A percentile compares a stretch with the other conserved stretches of the same genome.
Conservation (phyloP, 2,113 vertebrate species). For the Laticauda laticaudata region DNA sequence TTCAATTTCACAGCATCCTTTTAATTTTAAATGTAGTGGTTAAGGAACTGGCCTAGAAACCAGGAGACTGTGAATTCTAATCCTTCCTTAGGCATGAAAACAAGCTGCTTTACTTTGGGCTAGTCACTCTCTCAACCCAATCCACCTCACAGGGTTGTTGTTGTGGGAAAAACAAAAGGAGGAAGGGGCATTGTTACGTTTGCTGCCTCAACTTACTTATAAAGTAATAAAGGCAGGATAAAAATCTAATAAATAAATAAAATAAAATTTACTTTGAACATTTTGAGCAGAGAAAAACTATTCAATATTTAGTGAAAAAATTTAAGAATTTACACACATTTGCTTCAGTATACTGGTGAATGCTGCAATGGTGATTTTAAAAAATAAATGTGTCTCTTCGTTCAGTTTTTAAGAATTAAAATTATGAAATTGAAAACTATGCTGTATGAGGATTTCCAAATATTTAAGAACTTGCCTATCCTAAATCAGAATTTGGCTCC, state of each 20-base stretch:
- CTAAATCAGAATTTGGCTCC: background rate
- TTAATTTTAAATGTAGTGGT: background rate
- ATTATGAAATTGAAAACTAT: background rate
- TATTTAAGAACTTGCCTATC: background rate
- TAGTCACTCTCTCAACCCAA: background rate
- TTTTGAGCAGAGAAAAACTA: background rate
- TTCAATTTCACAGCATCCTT: background rate
- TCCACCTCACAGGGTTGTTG: background rate
- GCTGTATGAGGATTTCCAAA: background rate
- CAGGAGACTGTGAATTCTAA: background rate
- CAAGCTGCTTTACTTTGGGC: background rate
- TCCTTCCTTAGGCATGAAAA: background rate
- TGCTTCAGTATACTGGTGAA: background rate
- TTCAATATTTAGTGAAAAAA: background rate
- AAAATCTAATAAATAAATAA: background rate
- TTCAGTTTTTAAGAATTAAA: background rate
- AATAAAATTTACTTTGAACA: background rate
- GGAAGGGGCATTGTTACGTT: background rate
- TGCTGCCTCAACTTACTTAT: background rate
- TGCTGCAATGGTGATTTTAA: background rate
- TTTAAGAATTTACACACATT: background rate
- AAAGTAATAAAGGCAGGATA: background rate
- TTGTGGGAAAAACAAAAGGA: background rate
- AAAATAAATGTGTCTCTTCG: background rate
- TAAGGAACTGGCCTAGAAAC: background rate